These are phyloP conservation scores for Aphelenchoides bicaudatus DNA, from an alignment of 2,888 invertebrate genomes.

Conservation along the genomic window DNA sequence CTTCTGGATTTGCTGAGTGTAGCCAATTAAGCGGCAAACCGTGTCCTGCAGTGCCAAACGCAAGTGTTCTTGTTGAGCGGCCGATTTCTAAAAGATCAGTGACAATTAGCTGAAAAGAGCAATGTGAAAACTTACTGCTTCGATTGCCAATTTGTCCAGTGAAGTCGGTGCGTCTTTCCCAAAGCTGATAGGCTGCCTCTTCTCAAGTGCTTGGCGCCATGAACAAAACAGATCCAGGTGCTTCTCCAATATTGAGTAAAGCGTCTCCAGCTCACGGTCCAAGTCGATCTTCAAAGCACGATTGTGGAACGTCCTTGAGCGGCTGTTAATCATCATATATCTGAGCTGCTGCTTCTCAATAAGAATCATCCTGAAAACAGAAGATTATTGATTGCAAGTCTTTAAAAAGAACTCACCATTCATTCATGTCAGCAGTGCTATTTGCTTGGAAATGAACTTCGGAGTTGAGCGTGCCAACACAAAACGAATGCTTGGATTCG, in stretches of 20 bases:
- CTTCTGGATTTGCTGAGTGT: slow-evolving; percentile 15
- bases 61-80: not conserved
- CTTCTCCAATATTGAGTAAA: slow-evolving; percentile 36
- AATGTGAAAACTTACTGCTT: not conserved
- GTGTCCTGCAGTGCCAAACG: not conserved
- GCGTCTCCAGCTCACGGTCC: slow-evolving; percentile 41
- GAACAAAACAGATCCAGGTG: slow-evolving; percentile 44
- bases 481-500: slow-evolving; percentile 45
- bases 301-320: slow-evolving; percentile 1
- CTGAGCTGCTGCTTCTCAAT: slow-evolving; percentile 40
- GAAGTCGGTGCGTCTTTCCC: not conserved
- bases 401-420: slow-evolving; percentile 43
- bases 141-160: not conserved
- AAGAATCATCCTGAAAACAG: slow-evolving; percentile 32
- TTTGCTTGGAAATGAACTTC: slow-evolving; percentile 53
- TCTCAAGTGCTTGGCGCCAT: slow-evolving; percentile 43
- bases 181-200: not conserved
- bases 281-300: slow-evolving; percentile 36
- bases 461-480: slow-evolving; percentile 35
- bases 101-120: not conserved
- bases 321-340: slow-evolving; percentile 35
- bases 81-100: slow-evolving; percentile 6
- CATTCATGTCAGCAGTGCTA: slow-evolving; percentile 45
- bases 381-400: not conserved
- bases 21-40: not conserved